Base-by-base conservation (phyloP, 1,140 invertebrate genomes). In the Aphaenogaster ashmeadi region DNA sequence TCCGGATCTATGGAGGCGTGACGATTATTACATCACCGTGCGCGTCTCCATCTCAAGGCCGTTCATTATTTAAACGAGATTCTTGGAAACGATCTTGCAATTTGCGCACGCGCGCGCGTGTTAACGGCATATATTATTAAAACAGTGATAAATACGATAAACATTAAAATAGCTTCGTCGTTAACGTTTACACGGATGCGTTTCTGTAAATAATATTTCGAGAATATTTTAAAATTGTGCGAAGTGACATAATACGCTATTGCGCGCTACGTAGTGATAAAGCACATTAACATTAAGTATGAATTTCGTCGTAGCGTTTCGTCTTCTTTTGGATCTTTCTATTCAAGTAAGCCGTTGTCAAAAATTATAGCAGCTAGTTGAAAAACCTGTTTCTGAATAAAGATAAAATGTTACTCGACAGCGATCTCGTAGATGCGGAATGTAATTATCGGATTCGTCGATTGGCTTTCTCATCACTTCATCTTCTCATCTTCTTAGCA, bases 61-160 rank as follows among this genome's bases (percentile, higher is more conserved):
- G 11, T 54, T 75, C 13, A n/a, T 74, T 74, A 75, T 84, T 84
- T 84, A 60, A 83, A 83, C 52, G 33, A 83, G 21, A 84, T 84
- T 75, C 80, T 75, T 4, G 41, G 80, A 84, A 84, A 60, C 13
- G 13, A 75, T 69, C 38, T 41, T 54, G 13, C 47, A 27, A 66
- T 38, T 64, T 52, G 0, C 36, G 13, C 47, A 27, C 44, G 7
- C 47, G 33, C 3, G 41, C 13, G 27, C 33, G 18, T 21, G 47
- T 36, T 60, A 58, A 74, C 15, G 11, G 18, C 27, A 27, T 21
- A 1, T 0, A 15, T n/a, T n/a, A n/a, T 84, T 83, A 60, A 74
- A 60, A 38, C 6, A 27, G 3, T n/a, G 38, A 83, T 58, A 60
- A 21, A 36, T 3, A 52, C n/a, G 36, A 54, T 69, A 81, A 79